Evolutionary conservation across 2,888 invertebrate genomes (phyloP).

Genomic region (Idaea straminata): DNA sequence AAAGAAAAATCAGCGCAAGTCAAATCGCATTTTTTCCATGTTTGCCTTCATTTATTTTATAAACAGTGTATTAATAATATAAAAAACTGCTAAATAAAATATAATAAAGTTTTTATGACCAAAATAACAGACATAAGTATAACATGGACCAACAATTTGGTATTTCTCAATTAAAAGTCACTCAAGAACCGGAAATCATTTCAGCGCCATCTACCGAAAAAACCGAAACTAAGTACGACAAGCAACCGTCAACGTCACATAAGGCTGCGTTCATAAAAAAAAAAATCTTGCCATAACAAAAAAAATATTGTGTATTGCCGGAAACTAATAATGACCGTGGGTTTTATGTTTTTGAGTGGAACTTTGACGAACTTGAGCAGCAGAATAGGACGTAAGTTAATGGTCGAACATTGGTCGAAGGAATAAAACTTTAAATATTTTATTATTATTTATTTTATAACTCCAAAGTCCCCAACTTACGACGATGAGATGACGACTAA

Average conservation of each 20-base stretch:
- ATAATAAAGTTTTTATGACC: slow-evolving; percentile 11
- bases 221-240: slow-evolving; percentile 5
- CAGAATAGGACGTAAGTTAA: too few relatives aligned
- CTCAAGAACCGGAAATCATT: slow-evolving; percentile 29
- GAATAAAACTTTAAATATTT: too few relatives aligned
- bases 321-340: neutral
- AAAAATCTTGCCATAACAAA: neutral
- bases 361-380: too few relatives aligned
- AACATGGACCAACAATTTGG: slow-evolving; percentile 5
- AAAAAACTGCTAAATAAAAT: slow-evolving; percentile 7
- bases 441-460: too few relatives aligned
- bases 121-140: slow-evolving; percentile 11
- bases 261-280: slow-evolving; percentile 20
- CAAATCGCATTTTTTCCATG: slow-evolving; percentile 22
- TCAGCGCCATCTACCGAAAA: slow-evolving; percentile 32
- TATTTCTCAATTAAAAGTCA: slow-evolving; percentile 24
- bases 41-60: slow-evolving; percentile 33
- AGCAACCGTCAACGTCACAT: slow-evolving; percentile 23
- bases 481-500: too few relatives aligned
- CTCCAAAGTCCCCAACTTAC: too few relatives aligned
- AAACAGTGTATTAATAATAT: neutral
- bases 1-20: slow-evolving; percentile 37
- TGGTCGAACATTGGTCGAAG: too few relatives aligned
- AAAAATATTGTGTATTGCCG: neutral
- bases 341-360: too few relatives aligned